A percentile compares a stretch with the other conserved stretches of the same genome.
phyloP scores from a whole-genome alignment of 2,888 invertebrate genomes.

The Drosophila austrosaltans region DNA sequence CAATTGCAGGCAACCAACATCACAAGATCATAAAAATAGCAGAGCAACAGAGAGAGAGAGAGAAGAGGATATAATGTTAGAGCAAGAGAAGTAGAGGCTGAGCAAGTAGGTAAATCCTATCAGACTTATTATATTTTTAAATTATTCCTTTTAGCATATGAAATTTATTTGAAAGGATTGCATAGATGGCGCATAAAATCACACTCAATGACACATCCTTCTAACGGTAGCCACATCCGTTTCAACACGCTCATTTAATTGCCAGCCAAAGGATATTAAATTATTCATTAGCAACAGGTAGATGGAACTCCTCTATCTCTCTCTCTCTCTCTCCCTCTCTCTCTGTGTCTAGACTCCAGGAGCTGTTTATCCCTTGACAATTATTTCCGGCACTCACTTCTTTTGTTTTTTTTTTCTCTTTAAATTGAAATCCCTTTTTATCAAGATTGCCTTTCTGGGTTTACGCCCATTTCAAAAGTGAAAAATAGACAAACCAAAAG shows the following conservation, averaged over 20 bases:
- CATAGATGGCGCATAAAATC: slow-evolving; percentile 66
- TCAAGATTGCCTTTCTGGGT: slow-evolving; percentile 63
- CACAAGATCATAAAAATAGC: not conserved
- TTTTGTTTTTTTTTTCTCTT: slow-evolving; percentile 20
- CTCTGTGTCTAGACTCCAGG: not conserved
- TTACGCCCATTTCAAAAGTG: slow-evolving; percentile 59
- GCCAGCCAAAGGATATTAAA: slow-evolving; percentile 26
- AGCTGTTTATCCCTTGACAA: slow-evolving; percentile 60
- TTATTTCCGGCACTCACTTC: slow-evolving; percentile 68
- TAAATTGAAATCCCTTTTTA: slow-evolving; percentile 53
- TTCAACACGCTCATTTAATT: slow-evolving; percentile 55
- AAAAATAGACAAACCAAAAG: not conserved
- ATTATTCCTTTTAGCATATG: too few relatives aligned
- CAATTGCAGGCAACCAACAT: slow-evolving; percentile 1
- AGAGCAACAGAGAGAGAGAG: not conserved
- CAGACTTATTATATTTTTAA: not conserved
- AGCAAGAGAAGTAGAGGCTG: not conserved
- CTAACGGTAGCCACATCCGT: slow-evolving; percentile 75
- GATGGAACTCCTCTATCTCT: slow-evolving; percentile 23
- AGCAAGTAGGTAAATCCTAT: not conserved
- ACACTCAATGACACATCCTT: slow-evolving; percentile 48
- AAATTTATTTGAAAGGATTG: not conserved
- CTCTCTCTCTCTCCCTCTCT: too few relatives aligned
- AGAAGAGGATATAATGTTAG: not conserved
- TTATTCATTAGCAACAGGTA: slow-evolving; percentile 71